phyloP scores from a whole-genome alignment of 2,113 vertebrate genomes.

The Takifugu bimaculatus region DNA sequence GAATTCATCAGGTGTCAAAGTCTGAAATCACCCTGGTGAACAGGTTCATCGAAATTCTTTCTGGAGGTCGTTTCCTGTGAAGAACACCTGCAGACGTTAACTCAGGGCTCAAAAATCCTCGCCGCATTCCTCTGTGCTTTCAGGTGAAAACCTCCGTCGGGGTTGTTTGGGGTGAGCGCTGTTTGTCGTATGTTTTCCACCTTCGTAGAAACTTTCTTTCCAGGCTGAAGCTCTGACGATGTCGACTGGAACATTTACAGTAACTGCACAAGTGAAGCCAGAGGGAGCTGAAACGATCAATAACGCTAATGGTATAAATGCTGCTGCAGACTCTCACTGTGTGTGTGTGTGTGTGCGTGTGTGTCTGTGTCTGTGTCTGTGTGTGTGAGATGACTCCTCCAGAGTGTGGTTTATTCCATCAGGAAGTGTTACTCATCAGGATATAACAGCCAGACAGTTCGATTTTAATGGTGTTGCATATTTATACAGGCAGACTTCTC shows the following conservation, averaged over 20 bases:
- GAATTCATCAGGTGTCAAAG: not conserved
- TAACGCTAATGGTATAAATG: conserved; percentile 50
- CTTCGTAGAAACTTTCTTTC: not conserved
- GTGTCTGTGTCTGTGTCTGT: not conserved
- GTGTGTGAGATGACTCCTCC: not conserved
- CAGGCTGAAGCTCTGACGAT: not conserved
- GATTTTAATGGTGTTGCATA: no score
- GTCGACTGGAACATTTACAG: not conserved
- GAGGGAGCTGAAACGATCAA: conserved; percentile 31
- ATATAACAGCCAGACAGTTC: no score
- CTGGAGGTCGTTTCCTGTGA: no score
- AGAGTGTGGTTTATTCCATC: not conserved
- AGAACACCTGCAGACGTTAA: no score
- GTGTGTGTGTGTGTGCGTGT: not conserved
- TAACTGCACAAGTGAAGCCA: not conserved
- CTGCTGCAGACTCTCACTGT: not conserved
- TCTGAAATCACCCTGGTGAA: no score
- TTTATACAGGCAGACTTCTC: no score
- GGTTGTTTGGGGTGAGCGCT: no score
- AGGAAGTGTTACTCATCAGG: not conserved
- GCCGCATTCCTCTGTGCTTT: no score
- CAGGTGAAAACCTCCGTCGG: no score
- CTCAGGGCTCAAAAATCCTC: no score
- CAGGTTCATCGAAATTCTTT: no score
- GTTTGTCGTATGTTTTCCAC: no score